Conservation (phyloP, 2,797 vertebrate genomes). For the Podargus strigoides region DNA sequence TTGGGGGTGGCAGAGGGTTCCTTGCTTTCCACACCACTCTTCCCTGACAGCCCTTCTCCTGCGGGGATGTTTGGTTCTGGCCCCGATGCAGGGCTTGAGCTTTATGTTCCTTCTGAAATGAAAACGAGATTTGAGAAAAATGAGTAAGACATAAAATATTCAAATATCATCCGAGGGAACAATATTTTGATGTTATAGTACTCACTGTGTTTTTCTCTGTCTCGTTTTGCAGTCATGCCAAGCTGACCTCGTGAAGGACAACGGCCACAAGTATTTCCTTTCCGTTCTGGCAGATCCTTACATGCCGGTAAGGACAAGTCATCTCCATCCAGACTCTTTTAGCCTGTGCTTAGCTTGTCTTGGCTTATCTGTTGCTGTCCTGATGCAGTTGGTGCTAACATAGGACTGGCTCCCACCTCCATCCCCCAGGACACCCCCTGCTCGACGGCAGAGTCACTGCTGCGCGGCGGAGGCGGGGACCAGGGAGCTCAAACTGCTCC, state of each 20-base stretch:
- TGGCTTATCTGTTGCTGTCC: not conserved
- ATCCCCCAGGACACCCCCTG: not conserved
- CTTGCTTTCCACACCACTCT: not conserved
- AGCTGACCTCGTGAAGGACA: slow-evolving; percentile 97
- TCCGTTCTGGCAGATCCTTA: slow-evolving; percentile 94
- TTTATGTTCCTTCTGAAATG: not conserved
- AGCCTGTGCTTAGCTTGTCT: not conserved
- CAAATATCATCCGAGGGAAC: accelerated
- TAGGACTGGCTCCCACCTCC: not conserved
- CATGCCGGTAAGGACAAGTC: slow-evolving; percentile 89
- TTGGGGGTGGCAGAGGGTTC: not conserved
- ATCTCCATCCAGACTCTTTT: not conserved
- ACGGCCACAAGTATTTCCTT: slow-evolving; percentile 98
- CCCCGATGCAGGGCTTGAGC: not conserved
- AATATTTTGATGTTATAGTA: not conserved
- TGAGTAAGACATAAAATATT: not conserved
- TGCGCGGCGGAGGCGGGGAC: not conserved
- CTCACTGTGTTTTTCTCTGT: not conserved
- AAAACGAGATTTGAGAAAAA: not conserved
- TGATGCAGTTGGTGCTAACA: not conserved
- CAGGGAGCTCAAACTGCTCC: not conserved
- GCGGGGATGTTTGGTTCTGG: accelerated
- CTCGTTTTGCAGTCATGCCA: slow-evolving; percentile 87
- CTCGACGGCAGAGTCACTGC: not conserved
- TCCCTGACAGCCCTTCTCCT: not conserved